phyloP scores from a whole-genome alignment of 1,140 invertebrate species.

The Drosophila virilis region DNA sequence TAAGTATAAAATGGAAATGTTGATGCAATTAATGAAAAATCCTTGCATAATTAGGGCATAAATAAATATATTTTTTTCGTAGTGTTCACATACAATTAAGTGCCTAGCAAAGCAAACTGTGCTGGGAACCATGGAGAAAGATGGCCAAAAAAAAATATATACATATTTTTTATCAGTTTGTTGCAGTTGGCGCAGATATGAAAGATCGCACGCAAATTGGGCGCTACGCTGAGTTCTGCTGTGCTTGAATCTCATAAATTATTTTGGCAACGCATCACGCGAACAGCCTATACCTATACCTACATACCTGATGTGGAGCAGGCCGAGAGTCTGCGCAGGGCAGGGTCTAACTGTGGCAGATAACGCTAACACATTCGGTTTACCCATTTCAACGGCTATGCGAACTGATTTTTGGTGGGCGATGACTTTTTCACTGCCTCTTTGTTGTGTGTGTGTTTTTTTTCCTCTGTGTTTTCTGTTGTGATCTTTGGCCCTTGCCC shows the following conservation, averaged over 20 bases:
- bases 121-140: conserved; percentile 24
- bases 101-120: conserved; percentile 13
- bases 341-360: conserved; percentile 44
- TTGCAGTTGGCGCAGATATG: conserved; percentile 21
- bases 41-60: no score
- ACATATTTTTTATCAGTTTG: conserved; percentile 27
- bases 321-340: no score
- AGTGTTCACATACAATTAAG: conserved; percentile 1
- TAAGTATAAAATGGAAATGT: no score
- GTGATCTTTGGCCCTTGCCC: conserved; percentile 76
- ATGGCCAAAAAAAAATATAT: conserved; percentile 38
- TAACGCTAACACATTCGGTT: conserved; percentile 71
- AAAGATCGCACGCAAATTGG: conserved; percentile 75
- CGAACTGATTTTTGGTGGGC: conserved; percentile 77
- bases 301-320: conserved; percentile 58
- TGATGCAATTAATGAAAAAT: no score
- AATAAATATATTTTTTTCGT: neutral
- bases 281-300: conserved; percentile 58
- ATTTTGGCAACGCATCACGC: conserved; percentile 84
- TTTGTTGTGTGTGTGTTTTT: conserved; percentile 63
- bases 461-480: conserved; percentile 52
- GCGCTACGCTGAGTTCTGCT: conserved; percentile 64
- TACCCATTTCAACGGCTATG: conserved; percentile 63
- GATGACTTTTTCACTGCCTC: conserved; percentile 75
- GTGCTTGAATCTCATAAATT: conserved; percentile 80